These are phyloP conservation scores for Ancistrus triradiatus DNA, from an alignment of 2,113 vertebrate species.

Conservation along the genomic window DNA sequence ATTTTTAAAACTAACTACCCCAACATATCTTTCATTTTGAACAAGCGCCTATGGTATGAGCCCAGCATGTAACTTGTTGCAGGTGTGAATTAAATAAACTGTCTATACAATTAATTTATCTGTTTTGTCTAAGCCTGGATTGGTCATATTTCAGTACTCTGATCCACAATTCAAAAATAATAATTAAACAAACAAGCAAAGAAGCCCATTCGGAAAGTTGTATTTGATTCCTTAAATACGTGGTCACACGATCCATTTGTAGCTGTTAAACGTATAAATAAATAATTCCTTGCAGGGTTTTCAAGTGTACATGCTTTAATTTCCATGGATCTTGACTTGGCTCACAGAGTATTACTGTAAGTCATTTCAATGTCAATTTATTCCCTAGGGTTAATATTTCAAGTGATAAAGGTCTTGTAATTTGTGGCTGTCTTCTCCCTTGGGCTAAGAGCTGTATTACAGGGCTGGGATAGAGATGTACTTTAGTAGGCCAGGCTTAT, in stretches of 20 bases:
- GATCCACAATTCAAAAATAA: too few species aligned
- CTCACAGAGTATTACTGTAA: constrained; percentile 1
- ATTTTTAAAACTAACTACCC: too few species aligned
- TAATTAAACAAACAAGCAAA: not conserved
- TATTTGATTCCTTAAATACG: too few species aligned
- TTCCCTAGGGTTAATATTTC: constrained; percentile 42
- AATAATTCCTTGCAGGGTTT: constrained; percentile 25
- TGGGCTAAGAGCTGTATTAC: constrained; percentile 34
- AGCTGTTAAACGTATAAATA: constrained; percentile 17
- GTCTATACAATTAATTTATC: too few species aligned
- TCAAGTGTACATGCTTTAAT: constrained; percentile 20
- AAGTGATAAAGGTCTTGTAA: constrained; percentile 51
- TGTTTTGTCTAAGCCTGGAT: too few species aligned
- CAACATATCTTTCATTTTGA: too few species aligned
- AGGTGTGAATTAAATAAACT: too few species aligned
- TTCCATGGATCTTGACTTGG: constrained; percentile 14
- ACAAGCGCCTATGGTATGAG: too few species aligned
- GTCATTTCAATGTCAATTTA: constrained; percentile 19
- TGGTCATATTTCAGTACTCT: too few species aligned
- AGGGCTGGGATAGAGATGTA: constrained; percentile 46
- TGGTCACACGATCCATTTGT: constrained; percentile 2
- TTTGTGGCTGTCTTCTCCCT: constrained; percentile 44
- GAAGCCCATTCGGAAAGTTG: not conserved
- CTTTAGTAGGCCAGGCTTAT: constrained; percentile 54
- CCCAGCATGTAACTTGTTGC: too few species aligned